A percentile compares a stretch with the other conserved stretches of the same genome.
phyloP scores from a whole-genome alignment of 2,888 invertebrate species.

The Timema podura region DNA sequence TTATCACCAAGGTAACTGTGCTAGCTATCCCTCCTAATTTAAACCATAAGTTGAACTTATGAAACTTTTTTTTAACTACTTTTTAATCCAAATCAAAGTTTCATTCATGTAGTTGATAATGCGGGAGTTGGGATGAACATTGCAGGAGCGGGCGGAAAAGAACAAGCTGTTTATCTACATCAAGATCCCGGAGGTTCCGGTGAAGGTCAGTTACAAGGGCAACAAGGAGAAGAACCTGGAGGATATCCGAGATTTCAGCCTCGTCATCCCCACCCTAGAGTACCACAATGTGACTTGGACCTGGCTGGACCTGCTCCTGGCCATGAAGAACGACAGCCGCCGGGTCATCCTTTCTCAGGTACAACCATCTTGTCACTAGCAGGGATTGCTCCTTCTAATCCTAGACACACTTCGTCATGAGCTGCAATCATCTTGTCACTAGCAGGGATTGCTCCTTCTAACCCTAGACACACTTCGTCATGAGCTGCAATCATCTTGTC shows the following conservation, averaged over 20 bases:
- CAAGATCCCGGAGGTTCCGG: constrained; percentile 96
- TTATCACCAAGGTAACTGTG: too few relatives aligned
- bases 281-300: constrained; percentile 99
- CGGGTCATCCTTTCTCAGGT: constrained; percentile 79
- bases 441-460: too few relatives aligned
- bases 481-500: too few relatives aligned
- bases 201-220: constrained; percentile 91
- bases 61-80: too few relatives aligned
- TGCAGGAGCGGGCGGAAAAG: constrained; percentile 91
- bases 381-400: constrained; percentile 32
- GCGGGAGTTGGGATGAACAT: constrained; percentile 29
- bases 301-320: constrained; percentile 94
- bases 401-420: not conserved
- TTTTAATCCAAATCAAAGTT: too few relatives aligned
- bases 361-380: constrained; percentile 27
- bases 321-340: constrained; percentile 91
- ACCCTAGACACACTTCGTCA: too few relatives aligned
- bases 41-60: too few relatives aligned
- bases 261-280: constrained; percentile 93
- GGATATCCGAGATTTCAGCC: constrained; percentile 89
- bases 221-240: constrained; percentile 98
- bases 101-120: too few relatives aligned
- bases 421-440: not conserved
- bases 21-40: too few relatives aligned
- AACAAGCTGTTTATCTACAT: constrained; percentile 98